Conservation (phyloP, 2,888 invertebrate genomes). For the Hyposoter dolosus region DNA sequence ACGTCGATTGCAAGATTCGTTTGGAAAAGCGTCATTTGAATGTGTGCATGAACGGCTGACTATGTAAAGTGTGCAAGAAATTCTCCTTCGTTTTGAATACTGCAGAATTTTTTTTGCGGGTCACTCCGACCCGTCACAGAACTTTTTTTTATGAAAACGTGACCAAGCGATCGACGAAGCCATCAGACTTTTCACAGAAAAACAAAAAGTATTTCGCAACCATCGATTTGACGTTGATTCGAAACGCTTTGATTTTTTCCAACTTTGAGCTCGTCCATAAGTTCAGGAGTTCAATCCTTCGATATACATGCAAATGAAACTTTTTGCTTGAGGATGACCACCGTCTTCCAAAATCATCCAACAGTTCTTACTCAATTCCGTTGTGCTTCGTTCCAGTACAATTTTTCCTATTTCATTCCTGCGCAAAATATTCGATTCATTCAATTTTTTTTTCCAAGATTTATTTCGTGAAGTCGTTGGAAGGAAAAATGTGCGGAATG, state of each 20-base stretch:
- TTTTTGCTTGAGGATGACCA: not conserved
- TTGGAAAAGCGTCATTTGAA: slow-evolving; percentile 5
- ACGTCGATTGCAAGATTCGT: slow-evolving; percentile 22
- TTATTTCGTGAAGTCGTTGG: not conserved
- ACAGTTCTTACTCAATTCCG: not conserved
- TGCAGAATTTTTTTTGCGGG: not conserved
- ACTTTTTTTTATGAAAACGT: not conserved
- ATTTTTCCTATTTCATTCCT: not conserved
- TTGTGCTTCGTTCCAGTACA: not conserved
- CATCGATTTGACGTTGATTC: not conserved
- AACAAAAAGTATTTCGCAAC: not conserved
- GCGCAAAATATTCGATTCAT: not conserved
- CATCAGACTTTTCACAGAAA: not conserved
- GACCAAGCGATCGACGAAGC: not conserved
- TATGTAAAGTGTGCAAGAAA: not conserved
- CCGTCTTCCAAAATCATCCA: not conserved
- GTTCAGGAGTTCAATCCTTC: not conserved
- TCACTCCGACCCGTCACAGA: not conserved
- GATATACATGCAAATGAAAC: not conserved
- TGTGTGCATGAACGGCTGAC: not conserved
- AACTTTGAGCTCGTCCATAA: not conserved
- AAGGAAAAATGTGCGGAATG: not conserved
- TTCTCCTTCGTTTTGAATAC: not conserved
- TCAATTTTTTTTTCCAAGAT: not conserved
- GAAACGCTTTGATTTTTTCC: not conserved